These are phyloP conservation scores for Plutella xylostella DNA, from an alignment of 2,888 invertebrate species.

Conservation along the genomic window DNA sequence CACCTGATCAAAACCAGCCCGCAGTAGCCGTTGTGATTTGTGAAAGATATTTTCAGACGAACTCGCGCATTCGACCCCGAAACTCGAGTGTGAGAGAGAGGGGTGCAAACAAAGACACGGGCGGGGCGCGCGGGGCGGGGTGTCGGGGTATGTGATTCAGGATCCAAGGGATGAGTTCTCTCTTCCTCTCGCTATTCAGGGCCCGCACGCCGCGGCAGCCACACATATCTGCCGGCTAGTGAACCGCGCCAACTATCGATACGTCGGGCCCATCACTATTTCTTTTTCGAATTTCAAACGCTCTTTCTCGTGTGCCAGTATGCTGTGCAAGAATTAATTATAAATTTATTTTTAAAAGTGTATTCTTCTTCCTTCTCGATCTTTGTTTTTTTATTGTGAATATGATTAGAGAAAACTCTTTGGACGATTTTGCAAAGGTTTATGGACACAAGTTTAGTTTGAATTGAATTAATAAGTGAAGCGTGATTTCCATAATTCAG, in stretches of 20 bases:
- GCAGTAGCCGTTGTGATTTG: too few species aligned
- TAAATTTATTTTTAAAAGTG: background rate
- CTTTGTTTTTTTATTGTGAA: too few species aligned
- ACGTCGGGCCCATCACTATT: slow-evolving; percentile 27
- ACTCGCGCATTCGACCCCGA: slow-evolving; percentile 13
- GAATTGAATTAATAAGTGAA: background rate
- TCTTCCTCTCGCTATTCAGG: slow-evolving; percentile 64
- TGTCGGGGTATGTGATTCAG: slow-evolving; percentile 62
- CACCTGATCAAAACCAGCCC: background rate
- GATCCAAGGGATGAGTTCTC: slow-evolving; percentile 71
- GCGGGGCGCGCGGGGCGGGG: slow-evolving; percentile 39
- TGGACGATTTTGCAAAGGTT: too few species aligned
- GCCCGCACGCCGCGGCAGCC: slow-evolving; percentile 56
- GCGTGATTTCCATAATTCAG: background rate
- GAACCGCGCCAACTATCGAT: slow-evolving; percentile 28
- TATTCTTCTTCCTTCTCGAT: too few species aligned
- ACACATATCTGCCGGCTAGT: slow-evolving; percentile 36
- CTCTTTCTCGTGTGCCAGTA: slow-evolving; percentile 1
- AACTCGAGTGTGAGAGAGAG: slow-evolving; percentile 53
- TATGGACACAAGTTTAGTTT: too few species aligned
- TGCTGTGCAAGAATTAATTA: too few species aligned
- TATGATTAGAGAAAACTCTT: too few species aligned
- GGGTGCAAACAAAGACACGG: slow-evolving; percentile 48
- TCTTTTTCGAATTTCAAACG: background rate
- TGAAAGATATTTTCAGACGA: slow-evolving; percentile 2